Conservation (phyloP, 2,888 invertebrate genomes). For the Amiota minor region DNA sequence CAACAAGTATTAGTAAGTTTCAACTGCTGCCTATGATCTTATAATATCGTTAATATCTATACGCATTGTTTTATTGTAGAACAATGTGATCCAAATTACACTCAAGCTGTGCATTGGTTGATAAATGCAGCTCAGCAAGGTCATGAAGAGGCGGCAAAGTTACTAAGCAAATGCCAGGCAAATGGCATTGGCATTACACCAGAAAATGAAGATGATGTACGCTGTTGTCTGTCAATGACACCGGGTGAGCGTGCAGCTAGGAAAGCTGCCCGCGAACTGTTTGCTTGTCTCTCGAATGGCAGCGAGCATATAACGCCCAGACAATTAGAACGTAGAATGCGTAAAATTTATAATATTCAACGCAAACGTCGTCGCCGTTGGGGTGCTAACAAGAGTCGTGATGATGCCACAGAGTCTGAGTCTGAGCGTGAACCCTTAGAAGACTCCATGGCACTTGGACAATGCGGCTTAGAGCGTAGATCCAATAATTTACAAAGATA, state of each 20-base stretch:
- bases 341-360: constrained; percentile 77
- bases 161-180: constrained; percentile 77
- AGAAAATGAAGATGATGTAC: constrained; percentile 82
- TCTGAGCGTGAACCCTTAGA: constrained; percentile 54
- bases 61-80: not conserved
- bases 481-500: constrained; percentile 69
- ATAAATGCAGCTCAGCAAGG: constrained; percentile 95
- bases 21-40: not conserved
- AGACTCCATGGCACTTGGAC: constrained; percentile 53
- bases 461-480: constrained; percentile 45
- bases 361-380: constrained; percentile 66
- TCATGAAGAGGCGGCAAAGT: constrained; percentile 87
- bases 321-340: constrained; percentile 84
- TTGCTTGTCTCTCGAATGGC: constrained; percentile 89
- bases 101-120: constrained; percentile 90
- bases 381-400: constrained; percentile 48
- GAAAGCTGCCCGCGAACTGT: constrained; percentile 89
- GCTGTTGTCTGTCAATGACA: constrained; percentile 86
- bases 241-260: constrained; percentile 90
- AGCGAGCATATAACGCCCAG: constrained; percentile 90
- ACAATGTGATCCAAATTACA: constrained; percentile 62
- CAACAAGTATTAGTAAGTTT: constrained; percentile 77
- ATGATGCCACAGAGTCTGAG: constrained; percentile 58
- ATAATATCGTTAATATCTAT: not conserved
- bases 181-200: constrained; percentile 84